Percentiles rank a stretch among this genome's conserved stretches.
These are phyloP conservation scores for Listronotus bonariensis DNA, from an alignment of 1,140 invertebrate species.

Conservation along the genomic window DNA sequence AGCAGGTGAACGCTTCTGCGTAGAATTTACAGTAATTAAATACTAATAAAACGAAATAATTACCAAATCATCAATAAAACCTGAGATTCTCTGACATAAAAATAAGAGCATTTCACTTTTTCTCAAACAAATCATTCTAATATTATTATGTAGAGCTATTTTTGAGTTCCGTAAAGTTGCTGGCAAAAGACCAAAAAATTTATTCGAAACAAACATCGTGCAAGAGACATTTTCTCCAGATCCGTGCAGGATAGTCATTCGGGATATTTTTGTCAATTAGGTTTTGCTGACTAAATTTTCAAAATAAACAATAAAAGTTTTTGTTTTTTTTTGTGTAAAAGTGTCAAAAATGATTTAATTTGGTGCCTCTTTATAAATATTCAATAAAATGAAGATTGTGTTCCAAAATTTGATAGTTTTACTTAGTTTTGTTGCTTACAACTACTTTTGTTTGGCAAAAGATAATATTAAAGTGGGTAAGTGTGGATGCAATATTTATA, in stretches of 20 bases:
- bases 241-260: background rate
- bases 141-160: constrained; percentile 5
- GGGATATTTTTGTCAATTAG: constrained; percentile 7
- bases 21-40: no score
- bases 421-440: constrained; percentile 34
- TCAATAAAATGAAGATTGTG: constrained; percentile 39
- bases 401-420: constrained; percentile 38
- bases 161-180: constrained; percentile 12
- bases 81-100: no score
- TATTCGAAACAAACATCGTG: constrained; percentile 16
- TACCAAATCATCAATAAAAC: no score
- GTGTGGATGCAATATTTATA: constrained; percentile 1
- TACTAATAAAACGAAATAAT: no score
- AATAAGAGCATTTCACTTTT: background rate
- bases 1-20: no score
- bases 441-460: constrained; percentile 42
- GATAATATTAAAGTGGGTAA: constrained; percentile 38
- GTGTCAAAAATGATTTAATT: background rate
- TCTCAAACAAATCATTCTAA: constrained; percentile 11
- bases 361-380: background rate
- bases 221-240: constrained; percentile 18
- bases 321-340: background rate
- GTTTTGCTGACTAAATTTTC: background rate
- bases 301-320: background rate
- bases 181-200: constrained; percentile 17